Percentiles rank a stretch among this genome's conserved stretches.
Conservation (phyloP, 2,797 vertebrate genomes). For the Syngnathus rostellatus region DNA sequence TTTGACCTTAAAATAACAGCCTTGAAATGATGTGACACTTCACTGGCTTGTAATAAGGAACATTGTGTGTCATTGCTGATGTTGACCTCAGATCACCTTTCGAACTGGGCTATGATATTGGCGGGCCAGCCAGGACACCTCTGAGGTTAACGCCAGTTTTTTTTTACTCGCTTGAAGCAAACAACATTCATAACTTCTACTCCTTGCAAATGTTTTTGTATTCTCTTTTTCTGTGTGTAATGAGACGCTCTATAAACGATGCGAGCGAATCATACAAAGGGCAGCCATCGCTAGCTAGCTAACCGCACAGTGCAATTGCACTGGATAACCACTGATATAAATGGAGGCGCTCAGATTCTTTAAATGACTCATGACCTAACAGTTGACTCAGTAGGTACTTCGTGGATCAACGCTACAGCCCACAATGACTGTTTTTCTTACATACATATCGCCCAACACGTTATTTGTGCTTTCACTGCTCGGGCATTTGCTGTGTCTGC, state of each 20-base stretch:
- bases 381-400: neutral
- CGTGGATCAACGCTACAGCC: neutral
- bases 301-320: too few species aligned
- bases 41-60: neutral
- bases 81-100: neutral
- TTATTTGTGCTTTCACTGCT: neutral
- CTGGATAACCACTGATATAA: too few species aligned
- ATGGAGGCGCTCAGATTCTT: too few species aligned
- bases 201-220: neutral
- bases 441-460: neutral
- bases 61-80: neutral
- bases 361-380: neutral
- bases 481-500: neutral
- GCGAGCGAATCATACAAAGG: too few species aligned
- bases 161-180: neutral
- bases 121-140: constrained; percentile 1
- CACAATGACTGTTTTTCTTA: neutral
- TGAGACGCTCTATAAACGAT: too few species aligned
- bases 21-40: neutral
- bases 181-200: neutral
- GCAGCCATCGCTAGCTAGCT: too few species aligned
- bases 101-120: neutral
- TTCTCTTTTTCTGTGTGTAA: too few species aligned
- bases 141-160: neutral
- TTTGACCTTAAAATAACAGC: constrained; percentile 4